Conservation (phyloP, 1,140 invertebrate genomes). For the Drosophila repleta region DNA sequence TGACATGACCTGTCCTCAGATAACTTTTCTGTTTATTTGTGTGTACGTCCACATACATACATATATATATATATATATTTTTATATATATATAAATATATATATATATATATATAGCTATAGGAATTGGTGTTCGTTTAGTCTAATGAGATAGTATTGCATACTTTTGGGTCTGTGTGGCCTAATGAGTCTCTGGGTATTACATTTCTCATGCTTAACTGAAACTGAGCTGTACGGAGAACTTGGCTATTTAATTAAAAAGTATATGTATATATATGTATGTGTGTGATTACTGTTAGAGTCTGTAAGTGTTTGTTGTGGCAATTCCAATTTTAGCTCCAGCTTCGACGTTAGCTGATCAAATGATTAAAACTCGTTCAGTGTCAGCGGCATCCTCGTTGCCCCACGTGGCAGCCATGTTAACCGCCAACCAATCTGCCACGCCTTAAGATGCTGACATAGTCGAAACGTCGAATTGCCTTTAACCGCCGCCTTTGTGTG, state of each 20-base stretch:
- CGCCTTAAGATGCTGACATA: constrained; percentile 1
- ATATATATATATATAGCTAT: neutral
- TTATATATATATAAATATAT: neutral
- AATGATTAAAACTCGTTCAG: constrained; percentile 11
- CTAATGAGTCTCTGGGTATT: neutral
- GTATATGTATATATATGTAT: neutral
- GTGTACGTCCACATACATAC: neutral
- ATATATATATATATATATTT: neutral
- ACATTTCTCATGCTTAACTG: neutral
- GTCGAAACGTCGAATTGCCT: constrained; percentile 9
- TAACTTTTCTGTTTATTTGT: neutral
- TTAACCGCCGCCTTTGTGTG: constrained; percentile 16
- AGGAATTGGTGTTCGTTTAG: neutral
- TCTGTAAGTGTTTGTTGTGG: neutral
- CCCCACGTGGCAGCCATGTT: neutral
- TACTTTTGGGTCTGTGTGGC: neutral
- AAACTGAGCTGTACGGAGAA: too few relatives aligned
- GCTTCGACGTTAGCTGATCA: neutral
- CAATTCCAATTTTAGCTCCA: neutral
- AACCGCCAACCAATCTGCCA: neutral
- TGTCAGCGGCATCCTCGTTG: too few relatives aligned
- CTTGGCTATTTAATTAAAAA: neutral
- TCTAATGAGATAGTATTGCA: neutral
- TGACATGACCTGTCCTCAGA: constrained; percentile 2
- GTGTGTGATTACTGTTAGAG: neutral